Percentiles rank a stretch among this genome's conserved stretches.
Evolutionary conservation across 2,888 invertebrate genomes (phyloP).

Genomic region (Sturmia bella): DNA sequence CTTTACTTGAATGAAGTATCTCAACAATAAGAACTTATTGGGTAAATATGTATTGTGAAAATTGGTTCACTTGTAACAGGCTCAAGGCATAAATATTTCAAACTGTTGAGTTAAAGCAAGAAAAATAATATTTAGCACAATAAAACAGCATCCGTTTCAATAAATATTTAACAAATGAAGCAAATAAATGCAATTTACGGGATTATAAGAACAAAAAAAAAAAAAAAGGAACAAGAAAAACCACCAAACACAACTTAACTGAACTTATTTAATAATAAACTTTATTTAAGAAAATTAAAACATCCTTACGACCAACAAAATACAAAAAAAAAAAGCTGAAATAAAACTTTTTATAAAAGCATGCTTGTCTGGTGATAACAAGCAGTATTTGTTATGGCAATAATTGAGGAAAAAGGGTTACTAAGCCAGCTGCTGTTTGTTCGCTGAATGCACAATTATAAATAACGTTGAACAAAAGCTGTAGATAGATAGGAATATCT

Average conservation of each 20-base stretch:
- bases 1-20: conserved; percentile 26
- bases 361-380: conserved; percentile 41
- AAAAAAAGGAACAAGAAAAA: background rate
- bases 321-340: background rate
- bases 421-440: conserved; percentile 45
- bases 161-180: conserved; percentile 51
- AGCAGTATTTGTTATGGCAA: conserved; percentile 1
- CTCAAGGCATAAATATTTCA: conserved; percentile 1
- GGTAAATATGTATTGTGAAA: background rate
- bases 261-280: conserved; percentile 51
- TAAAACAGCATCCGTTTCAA: conserved; percentile 6
- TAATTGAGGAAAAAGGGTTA: conserved; percentile 50
- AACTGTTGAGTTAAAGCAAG: background rate
- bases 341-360: background rate
- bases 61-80: conserved; percentile 22
- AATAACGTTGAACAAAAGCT: conserved; percentile 14
- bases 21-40: background rate
- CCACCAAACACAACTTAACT: conserved; percentile 16
- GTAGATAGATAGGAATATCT: background rate
- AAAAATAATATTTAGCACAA: background rate
- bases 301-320: conserved; percentile 8
- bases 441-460: conserved; percentile 15
- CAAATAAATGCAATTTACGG: conserved; percentile 51
- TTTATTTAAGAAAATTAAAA: conserved; percentile 28
- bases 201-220: conserved; percentile 27